Conservation (phyloP, 2,888 invertebrate species). For the Arrhopalites spinosus region DNA sequence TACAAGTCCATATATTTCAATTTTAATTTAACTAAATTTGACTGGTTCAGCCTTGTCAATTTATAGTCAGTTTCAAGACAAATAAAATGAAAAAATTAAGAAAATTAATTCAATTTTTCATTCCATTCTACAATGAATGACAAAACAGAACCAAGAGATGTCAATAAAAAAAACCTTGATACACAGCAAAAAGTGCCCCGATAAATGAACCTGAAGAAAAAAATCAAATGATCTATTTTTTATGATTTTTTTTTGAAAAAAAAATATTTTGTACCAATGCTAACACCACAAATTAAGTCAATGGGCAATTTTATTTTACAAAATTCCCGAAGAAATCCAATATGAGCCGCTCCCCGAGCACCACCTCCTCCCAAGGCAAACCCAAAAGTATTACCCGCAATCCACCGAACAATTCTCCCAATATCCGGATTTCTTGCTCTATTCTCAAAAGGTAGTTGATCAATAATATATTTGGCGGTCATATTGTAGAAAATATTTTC, state of each 20-base stretch:
- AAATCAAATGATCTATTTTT: no score
- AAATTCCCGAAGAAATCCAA: conserved; percentile 28
- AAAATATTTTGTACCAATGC: no score
- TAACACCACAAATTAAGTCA: conserved; percentile 50
- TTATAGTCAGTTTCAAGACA: no score
- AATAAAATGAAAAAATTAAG: no score
- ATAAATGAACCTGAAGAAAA: no score
- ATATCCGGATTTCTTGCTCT: conserved; percentile 15
- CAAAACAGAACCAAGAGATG: background rate
- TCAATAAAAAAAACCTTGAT: conserved; percentile 38
- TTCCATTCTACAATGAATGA: background rate
- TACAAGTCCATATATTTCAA: background rate
- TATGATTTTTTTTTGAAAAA: no score
- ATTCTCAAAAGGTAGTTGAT: background rate
- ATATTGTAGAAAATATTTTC: background rate
- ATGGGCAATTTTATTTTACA: conserved; percentile 44
- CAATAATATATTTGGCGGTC: background rate
- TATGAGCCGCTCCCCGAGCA: conserved; percentile 30
- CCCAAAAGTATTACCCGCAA: conserved; percentile 24
- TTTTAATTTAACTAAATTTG: background rate
- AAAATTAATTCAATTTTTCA: background rate
- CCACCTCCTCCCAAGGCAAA: conserved; percentile 29
- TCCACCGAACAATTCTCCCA: conserved; percentile 21
- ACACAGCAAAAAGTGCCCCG: conserved; percentile 43
- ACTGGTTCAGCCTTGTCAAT: no score